Percentiles rank a stretch among this genome's conserved stretches.
Evolutionary conservation across 2,797 vertebrate genomes (phyloP).

Genomic region (Enteromius unitaeniatus): DNA sequence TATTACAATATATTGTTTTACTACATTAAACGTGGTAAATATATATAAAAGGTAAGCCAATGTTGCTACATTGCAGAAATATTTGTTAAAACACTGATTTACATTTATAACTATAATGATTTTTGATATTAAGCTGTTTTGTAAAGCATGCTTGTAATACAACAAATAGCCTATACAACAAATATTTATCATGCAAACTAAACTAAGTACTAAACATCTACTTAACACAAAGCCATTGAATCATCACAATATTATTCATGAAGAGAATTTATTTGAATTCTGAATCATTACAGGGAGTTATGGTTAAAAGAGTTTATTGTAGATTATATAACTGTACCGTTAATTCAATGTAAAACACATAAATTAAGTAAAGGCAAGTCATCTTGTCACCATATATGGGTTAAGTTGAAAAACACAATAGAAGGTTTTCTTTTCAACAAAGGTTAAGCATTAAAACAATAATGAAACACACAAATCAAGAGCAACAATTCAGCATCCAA

Average conservation of each 20-base stretch:
- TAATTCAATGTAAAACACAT: neutral
- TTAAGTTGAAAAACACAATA: neutral
- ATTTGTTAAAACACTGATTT: neutral
- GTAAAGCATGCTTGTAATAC: neutral
- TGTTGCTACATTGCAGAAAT: neutral
- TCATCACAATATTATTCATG: neutral
- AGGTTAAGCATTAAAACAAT: neutral
- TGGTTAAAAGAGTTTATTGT: neutral
- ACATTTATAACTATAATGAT: neutral
- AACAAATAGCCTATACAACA: neutral
- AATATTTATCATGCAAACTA: neutral
- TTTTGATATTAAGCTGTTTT: neutral
- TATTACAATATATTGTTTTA: neutral
- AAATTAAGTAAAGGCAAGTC: neutral
- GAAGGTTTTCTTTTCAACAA: neutral
- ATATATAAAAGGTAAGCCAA: too few relatives aligned
- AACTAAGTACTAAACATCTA: neutral
- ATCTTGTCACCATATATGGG: neutral
- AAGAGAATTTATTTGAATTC: neutral
- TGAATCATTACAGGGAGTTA: neutral
- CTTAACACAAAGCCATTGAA: neutral
- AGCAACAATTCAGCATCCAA: neutral
- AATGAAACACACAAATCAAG: neutral
- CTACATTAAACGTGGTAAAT: neutral
- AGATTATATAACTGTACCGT: constrained; percentile 3